A percentile compares a stretch with the other conserved stretches of the same genome.
These are phyloP conservation scores for Mustela lutreola DNA, from an alignment of 2,113 vertebrate genomes.

Conservation along the genomic window DNA sequence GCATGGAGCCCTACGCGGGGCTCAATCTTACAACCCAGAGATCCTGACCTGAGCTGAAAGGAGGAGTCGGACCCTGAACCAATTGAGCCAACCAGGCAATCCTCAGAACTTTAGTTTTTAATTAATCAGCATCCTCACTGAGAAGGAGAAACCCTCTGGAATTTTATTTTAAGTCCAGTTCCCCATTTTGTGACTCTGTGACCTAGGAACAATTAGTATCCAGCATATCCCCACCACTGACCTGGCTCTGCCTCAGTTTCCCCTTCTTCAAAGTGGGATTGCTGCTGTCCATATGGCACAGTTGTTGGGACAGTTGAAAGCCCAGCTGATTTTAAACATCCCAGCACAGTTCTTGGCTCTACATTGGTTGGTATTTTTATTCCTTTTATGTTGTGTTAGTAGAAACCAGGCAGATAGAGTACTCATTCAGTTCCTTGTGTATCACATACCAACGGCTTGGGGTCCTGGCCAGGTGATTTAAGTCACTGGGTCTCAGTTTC, in stretches of 20 bases:
- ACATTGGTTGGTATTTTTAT: neutral
- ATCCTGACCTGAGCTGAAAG: neutral
- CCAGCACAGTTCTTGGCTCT: neutral
- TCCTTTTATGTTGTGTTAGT: neutral
- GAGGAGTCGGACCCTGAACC: neutral
- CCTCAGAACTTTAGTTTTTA: constrained; percentile 34
- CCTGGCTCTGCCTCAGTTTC: neutral
- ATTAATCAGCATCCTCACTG: neutral
- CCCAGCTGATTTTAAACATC: neutral
- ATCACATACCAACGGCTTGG: neutral
- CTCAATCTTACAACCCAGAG: neutral
- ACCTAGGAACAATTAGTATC: neutral
- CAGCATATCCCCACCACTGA: neutral
- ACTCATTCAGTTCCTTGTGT: neutral
- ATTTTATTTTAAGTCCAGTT: neutral
- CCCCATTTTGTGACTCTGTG: neutral
- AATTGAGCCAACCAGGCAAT: neutral
- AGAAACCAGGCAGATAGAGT: neutral
- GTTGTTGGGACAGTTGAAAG: neutral
- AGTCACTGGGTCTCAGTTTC: neutral
- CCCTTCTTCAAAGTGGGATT: neutral
- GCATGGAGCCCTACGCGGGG: neutral
- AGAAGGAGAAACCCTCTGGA: neutral
- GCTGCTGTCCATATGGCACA: neutral
- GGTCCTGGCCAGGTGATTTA: neutral